Base-by-base conservation (phyloP, 2,888 invertebrate genomes). In the Pyrrhosoma nymphula region DNA sequence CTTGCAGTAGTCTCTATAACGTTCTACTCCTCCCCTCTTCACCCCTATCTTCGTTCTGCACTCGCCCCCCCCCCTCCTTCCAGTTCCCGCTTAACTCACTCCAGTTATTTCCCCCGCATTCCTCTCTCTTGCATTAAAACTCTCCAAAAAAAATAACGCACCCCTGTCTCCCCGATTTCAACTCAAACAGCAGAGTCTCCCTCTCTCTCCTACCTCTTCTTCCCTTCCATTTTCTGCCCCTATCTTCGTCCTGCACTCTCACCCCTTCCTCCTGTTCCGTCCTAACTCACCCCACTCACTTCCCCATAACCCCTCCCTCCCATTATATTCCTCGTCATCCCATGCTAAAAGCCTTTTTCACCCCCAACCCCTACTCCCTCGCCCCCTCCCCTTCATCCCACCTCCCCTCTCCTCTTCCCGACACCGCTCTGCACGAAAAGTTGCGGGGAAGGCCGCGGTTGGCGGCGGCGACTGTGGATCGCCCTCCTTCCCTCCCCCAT, bases 361-460 rank as follows among this genome's bases (percentile, higher is more conserved):
- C 60, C 18, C 26, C 35, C 88, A 14, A 16, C 88, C 88, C 20
- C 35, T 23, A 0, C 88, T 8, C 47, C 47, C 35, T 23, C 8
- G 18, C 8, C 47, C 39, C 35, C 47, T 20, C 88, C 2, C 16
- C 47, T 88, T 35, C 20, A 47, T 47, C 18, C 47, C 35, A 39
- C 88, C 39, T 35, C 63, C 63, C 91, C 30, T 26, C 26, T 8
- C 47, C 47, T 47, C 55, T 47, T 35, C 75, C 8, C 8, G 60
- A 30, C 30, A 63, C 93, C 30, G 60, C 93, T 56, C 93, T 75
- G 93, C 93, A 93, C 93, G 93, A 93, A 93, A 93, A 93, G 93
- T 93, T 93, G 93, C 93, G 93, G 93, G 93, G 69, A 93, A 55
- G 39, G 63, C 69, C 93, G 93, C 93, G 93, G 93, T 93, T 69